These are phyloP conservation scores for Proisotoma minuta DNA, from an alignment of 2,888 invertebrate genomes.

Conservation along the genomic window DNA sequence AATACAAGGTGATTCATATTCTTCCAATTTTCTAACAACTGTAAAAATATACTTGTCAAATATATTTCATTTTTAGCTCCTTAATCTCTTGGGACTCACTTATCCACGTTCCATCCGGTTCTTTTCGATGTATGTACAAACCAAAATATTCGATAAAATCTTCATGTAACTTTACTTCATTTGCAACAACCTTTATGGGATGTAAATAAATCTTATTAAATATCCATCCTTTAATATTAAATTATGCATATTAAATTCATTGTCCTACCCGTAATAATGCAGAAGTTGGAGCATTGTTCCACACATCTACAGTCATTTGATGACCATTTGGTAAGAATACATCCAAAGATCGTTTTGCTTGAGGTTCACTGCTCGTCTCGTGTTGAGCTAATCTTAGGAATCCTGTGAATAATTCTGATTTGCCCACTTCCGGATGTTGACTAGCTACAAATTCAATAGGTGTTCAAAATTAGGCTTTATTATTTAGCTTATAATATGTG, in stretches of 20 bases:
- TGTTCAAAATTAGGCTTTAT: slow-evolving; percentile 2
- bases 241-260: background rate
- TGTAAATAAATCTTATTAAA: background rate
- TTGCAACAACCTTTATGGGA: slow-evolving; percentile 65
- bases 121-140: slow-evolving; percentile 77
- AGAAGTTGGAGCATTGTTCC: slow-evolving; percentile 77
- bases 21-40: slow-evolving; percentile 82
- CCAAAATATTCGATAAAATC: slow-evolving; percentile 83
- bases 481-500: background rate
- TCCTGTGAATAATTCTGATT: slow-evolving; percentile 74
- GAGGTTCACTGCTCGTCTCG: slow-evolving; percentile 67
- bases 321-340: slow-evolving; percentile 81
- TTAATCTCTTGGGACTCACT: slow-evolving; percentile 49
- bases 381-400: slow-evolving; percentile 83
- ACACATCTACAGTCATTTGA: slow-evolving; percentile 72
- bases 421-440: slow-evolving; percentile 74
- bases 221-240: background rate
- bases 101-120: slow-evolving; percentile 65
- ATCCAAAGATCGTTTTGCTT: slow-evolving; percentile 60
- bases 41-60: slow-evolving; percentile 11
- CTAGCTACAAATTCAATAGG: slow-evolving; percentile 62
- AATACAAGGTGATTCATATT: slow-evolving; percentile 95
- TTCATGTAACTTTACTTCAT: slow-evolving; percentile 71
- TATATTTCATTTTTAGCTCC: background rate
- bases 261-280: slow-evolving; percentile 63